Conservation (phyloP, 1,140 invertebrate species). For the Leucophenga varia region DNA sequence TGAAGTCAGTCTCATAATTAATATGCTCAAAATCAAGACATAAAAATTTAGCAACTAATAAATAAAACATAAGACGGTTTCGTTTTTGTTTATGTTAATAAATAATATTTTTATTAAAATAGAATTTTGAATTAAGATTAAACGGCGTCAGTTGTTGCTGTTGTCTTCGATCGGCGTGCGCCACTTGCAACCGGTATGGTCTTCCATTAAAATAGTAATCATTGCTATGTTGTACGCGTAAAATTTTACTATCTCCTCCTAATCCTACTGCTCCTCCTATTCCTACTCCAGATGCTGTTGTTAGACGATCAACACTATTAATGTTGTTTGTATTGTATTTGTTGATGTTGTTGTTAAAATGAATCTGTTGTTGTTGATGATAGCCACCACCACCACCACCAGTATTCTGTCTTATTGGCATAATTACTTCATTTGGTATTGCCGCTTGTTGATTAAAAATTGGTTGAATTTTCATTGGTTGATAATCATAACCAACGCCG, state of each 20-base stretch:
- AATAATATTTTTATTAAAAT: conserved; percentile 55
- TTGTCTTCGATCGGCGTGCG: conserved; percentile 33
- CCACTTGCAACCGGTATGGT: conserved; percentile 46
- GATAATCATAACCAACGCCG: conserved; percentile 47
- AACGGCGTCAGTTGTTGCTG: conserved; percentile 28
- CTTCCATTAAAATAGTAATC: conserved; percentile 51
- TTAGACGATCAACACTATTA: background rate
- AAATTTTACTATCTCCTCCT: conserved; percentile 31
- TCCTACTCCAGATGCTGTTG: background rate
- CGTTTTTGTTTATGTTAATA: too few relatives aligned
- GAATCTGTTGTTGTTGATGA: conserved; percentile 10
- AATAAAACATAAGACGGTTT: too few relatives aligned
- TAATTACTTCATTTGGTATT: background rate
- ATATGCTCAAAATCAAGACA: too few relatives aligned
- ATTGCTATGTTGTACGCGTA: conserved; percentile 33
- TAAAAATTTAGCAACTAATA: too few relatives aligned
- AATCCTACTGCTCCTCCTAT: background rate
- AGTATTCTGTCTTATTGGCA: background rate
- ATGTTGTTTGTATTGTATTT: too few relatives aligned
- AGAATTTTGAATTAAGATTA: conserved; percentile 49
- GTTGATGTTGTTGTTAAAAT: background rate
- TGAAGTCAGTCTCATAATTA: too few relatives aligned
- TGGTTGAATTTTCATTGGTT: conserved; percentile 49
- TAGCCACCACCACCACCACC: background rate
- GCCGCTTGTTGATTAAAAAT: conserved; percentile 19